A percentile compares a stretch with the other conserved stretches of the same genome.
phyloP scores from a whole-genome alignment of 1,140 invertebrate genomes.

The Anastatus disparis region DNA sequence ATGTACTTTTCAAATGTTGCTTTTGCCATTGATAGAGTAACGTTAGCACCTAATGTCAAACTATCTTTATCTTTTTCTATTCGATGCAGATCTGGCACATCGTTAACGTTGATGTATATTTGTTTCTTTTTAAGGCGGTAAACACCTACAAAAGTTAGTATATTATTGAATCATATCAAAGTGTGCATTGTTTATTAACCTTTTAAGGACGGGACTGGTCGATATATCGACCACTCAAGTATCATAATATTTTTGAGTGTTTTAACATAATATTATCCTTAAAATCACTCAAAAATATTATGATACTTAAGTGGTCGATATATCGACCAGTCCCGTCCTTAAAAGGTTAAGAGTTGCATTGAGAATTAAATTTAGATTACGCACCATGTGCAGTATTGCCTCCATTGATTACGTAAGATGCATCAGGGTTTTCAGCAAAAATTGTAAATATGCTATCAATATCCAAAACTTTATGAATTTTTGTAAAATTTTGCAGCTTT shows the following conservation, averaged over 20 bases:
- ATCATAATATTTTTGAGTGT: no score
- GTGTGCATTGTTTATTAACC: no score
- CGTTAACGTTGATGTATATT: conserved; percentile 78
- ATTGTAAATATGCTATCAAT: conserved; percentile 68
- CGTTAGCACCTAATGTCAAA: conserved; percentile 73
- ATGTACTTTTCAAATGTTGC: conserved; percentile 69
- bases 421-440: conserved; percentile 62
- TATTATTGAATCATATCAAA: not conserved
- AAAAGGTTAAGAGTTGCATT: no score
- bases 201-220: no score
- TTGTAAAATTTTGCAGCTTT: conserved; percentile 24
- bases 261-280: no score
- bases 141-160: conserved; percentile 68
- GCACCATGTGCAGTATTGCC: conserved; percentile 75
- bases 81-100: conserved; percentile 73
- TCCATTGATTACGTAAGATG: conserved; percentile 72
- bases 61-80: conserved; percentile 64
- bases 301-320: no score
- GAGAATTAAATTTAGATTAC: no score
- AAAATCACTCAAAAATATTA: no score
- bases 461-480: conserved; percentile 69
- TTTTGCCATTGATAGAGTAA: conserved; percentile 75
- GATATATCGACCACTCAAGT: no score
- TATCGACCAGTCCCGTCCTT: no score
- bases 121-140: conserved; percentile 69